Base-by-base conservation (phyloP, 30 jellyfish, hydroid and myxozoan species). In the Sanderia malayensis region DNA sequence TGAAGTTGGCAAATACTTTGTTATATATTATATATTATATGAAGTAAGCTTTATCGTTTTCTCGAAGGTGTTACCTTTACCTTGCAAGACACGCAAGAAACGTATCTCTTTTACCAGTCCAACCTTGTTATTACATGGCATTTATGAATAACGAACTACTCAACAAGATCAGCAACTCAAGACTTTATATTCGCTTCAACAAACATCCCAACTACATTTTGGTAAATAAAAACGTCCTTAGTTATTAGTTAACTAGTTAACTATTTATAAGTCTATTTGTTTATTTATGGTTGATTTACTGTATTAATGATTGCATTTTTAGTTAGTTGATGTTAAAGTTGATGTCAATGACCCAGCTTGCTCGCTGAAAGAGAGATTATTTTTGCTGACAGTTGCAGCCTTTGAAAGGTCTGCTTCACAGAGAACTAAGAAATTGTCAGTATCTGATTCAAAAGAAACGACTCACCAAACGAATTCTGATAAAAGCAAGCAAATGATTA, bases 21-120 rank as follows among this genome's bases (percentile, higher is more conserved):
- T n/a, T n/a, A n/a, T n/a, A n/a, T n/a, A n/a, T n/a, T n/a, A n/a
- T n/a, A n/a, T n/a, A n/a, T n/a, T n/a, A n/a, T n/a, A n/a, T n/a
- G n/a, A n/a, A n/a, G n/a, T 37, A 37, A 37, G 13, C 52, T 4
- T 37, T 37, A 37, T 37, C 58, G 23, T 23, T 2, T 62, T 1
- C 10, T 63, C 74, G 13, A 67, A 83, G 95, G 31, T 83, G 95
- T 65, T 47, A 65, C 45, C 60, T 83, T 33, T 68, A 80, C 32
- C 32, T 88, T 55, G 97, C 88, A 21, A 73, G 87, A 66, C 62
- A 94, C 58, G 81, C 89, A n/a, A 73, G 89, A 46, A 53, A 73
- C 22, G 95, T 81, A 9, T 52, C 78, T 1, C 72, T 31, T 13
- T 37, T 80, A 44, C 95, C 97, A 10, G 97, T 88, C 71, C 86